phyloP scores from a whole-genome alignment of 1,140 invertebrate species.

The Drosophila fuyamai region DNA sequence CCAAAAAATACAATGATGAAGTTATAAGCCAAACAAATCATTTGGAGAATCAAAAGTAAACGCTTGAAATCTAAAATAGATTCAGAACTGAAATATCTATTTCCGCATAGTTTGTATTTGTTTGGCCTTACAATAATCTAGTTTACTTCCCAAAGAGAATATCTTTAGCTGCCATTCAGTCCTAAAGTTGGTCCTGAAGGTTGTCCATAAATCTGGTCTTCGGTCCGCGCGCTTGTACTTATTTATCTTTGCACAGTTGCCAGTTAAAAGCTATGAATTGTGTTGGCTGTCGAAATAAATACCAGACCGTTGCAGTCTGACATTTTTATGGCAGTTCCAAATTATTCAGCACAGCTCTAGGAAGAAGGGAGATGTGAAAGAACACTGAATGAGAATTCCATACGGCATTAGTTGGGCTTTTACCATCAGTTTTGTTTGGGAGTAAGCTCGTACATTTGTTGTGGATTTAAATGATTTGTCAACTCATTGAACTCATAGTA shows the following conservation, averaged over 20 bases:
- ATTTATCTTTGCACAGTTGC: conserved; percentile 44
- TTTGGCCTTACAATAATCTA: conserved; percentile 25
- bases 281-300: conserved; percentile 41
- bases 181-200: conserved; percentile 44
- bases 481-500: conserved; percentile 10
- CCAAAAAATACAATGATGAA: not conserved
- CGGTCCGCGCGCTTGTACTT: conserved; percentile 27
- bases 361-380: not conserved
- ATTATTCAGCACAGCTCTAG: conserved; percentile 19
- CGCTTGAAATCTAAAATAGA: not conserved
- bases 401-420: no score
- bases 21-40: not conserved
- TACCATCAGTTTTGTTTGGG: not conserved
- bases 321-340: conserved; percentile 40
- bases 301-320: conserved; percentile 32
- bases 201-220: conserved; percentile 41
- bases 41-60: not conserved
- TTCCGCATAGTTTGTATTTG: conserved; percentile 13
- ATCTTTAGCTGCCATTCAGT: conserved; percentile 11
- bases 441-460: conserved; percentile 3
- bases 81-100: not conserved
- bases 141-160: conserved; percentile 8
- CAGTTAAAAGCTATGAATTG: conserved; percentile 48
- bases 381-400: conserved; percentile 18
- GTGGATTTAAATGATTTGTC: conserved; percentile 22